A percentile compares a stretch with the other conserved stretches of the same genome.
Evolutionary conservation across 2,888 invertebrate genomes (phyloP).

Genomic region (Microctonus aethiopoides): DNA sequence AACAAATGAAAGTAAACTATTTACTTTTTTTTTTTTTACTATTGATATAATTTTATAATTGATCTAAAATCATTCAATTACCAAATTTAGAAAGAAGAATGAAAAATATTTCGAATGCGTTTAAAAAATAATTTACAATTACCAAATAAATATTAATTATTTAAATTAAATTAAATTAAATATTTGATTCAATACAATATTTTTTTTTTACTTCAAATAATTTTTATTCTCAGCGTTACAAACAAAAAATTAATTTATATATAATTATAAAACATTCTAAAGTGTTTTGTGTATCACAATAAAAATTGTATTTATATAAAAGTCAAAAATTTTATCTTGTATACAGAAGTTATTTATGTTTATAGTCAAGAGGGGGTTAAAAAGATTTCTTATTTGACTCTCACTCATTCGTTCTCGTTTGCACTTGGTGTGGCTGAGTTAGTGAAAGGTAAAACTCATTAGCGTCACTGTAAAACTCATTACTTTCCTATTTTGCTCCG

Average conservation of each 20-base stretch:
- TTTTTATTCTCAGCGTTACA: too few relatives aligned
- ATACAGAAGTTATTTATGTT: neutral
- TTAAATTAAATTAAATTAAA: too few relatives aligned
- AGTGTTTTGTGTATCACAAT: too few relatives aligned
- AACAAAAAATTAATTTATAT: too few relatives aligned
- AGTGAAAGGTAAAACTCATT: constrained; percentile 48
- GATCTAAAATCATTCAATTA: neutral
- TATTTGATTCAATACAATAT: too few relatives aligned
- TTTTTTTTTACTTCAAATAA: too few relatives aligned
- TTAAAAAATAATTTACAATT: too few relatives aligned
- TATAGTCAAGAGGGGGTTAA: constrained; percentile 5
- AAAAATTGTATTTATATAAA: constrained; percentile 7
- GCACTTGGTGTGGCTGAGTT: constrained; percentile 24
- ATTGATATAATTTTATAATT: constrained; percentile 1
- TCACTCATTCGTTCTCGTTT: neutral
- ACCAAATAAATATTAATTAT: too few relatives aligned
- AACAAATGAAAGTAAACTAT: neutral
- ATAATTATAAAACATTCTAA: too few relatives aligned
- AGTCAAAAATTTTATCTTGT: neutral
- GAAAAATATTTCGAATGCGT: too few relatives aligned
- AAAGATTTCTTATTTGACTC: neutral
- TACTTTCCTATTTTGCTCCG: constrained; percentile 47
- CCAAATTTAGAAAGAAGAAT: too few relatives aligned
- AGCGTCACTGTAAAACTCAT: constrained; percentile 46
- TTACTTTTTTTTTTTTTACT: too few relatives aligned